Percentiles rank a stretch among this genome's conserved stretches.
phyloP scores from a whole-genome alignment of 2,888 invertebrate species.

The Tortrix viridana region DNA sequence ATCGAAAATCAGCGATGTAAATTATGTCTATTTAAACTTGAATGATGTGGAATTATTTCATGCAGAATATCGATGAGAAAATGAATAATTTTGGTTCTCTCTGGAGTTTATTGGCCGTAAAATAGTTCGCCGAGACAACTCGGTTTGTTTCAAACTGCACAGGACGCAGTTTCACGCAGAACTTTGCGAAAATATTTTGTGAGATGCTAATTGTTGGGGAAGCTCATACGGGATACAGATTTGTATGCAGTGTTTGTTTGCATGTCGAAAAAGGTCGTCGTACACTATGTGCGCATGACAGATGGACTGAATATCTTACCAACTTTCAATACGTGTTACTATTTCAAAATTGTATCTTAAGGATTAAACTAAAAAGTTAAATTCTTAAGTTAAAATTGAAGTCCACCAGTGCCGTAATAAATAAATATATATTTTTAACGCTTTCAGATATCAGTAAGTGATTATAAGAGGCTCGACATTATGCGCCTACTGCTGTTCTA shows the following conservation, averaged over 20 bases:
- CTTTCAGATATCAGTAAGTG: too few species aligned
- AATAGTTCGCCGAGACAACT: slow-evolving; percentile 66
- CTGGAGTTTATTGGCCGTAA: slow-evolving; percentile 66
- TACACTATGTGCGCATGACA: neutral
- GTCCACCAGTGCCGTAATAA: too few species aligned
- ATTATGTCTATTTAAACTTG: slow-evolving; percentile 15
- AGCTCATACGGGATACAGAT: slow-evolving; percentile 50
- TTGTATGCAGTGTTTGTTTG: slow-evolving; percentile 51
- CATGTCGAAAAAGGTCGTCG: neutral
- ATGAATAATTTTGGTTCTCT: slow-evolving; percentile 58
- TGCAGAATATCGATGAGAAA: slow-evolving; percentile 50
- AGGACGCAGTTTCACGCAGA: slow-evolving; percentile 65
- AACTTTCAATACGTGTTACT: too few species aligned
- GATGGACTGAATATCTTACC: too few species aligned
- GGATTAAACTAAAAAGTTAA: too few species aligned
- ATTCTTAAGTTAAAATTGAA: too few species aligned
- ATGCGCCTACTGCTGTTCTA: too few species aligned
- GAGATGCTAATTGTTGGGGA: slow-evolving; percentile 68
- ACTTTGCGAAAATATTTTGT: slow-evolving; percentile 76
- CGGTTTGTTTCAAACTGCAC: slow-evolving; percentile 66
- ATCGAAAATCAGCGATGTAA: slow-evolving; percentile 15
- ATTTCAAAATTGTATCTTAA: too few species aligned
- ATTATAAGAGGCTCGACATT: too few species aligned
- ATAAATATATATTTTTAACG: too few species aligned
- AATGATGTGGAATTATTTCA: slow-evolving; percentile 34